A percentile compares a stretch with the other conserved stretches of the same genome.
Conservation (phyloP, 2,888 invertebrate genomes). For the Diaphora mendica region DNA sequence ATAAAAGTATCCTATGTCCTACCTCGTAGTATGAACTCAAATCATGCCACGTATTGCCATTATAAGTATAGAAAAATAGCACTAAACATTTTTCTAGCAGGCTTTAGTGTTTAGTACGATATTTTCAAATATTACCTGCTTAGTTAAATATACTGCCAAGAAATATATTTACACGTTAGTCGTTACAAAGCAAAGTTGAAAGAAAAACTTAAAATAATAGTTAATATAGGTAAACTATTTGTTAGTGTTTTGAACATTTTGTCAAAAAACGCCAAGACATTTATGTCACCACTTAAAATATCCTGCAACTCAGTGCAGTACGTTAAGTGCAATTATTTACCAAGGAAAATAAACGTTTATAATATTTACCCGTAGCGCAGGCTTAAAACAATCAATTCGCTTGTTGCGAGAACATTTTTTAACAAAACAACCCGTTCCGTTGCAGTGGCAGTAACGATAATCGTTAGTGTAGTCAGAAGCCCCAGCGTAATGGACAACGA, state of each 20-base stretch:
- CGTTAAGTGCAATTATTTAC: background rate
- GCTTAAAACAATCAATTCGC: conserved; percentile 43
- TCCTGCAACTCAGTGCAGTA: background rate
- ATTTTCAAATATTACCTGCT: too few relatives aligned
- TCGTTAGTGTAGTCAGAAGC: conserved; percentile 42
- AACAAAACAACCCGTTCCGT: conserved; percentile 42
- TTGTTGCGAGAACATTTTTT: conserved; percentile 38
- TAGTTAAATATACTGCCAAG: background rate
- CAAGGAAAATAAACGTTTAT: conserved; percentile 20
- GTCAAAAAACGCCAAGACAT: background rate
- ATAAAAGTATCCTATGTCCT: too few relatives aligned
- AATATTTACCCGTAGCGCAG: conserved; percentile 31
- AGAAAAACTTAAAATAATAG: too few relatives aligned
- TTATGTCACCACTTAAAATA: background rate
- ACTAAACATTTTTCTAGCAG: too few relatives aligned
- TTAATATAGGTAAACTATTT: background rate
- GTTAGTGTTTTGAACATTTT: background rate
- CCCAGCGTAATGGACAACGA: conserved; percentile 29
- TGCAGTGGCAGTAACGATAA: conserved; percentile 50
- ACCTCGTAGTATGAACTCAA: too few relatives aligned
- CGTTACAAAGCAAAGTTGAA: too few relatives aligned
- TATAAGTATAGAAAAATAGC: too few relatives aligned
- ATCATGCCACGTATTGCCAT: too few relatives aligned
- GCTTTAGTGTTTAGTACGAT: too few relatives aligned
- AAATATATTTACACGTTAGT: too few relatives aligned